Base-by-base conservation (phyloP, 2,888 invertebrate genomes). In the Plusia festucae region DNA sequence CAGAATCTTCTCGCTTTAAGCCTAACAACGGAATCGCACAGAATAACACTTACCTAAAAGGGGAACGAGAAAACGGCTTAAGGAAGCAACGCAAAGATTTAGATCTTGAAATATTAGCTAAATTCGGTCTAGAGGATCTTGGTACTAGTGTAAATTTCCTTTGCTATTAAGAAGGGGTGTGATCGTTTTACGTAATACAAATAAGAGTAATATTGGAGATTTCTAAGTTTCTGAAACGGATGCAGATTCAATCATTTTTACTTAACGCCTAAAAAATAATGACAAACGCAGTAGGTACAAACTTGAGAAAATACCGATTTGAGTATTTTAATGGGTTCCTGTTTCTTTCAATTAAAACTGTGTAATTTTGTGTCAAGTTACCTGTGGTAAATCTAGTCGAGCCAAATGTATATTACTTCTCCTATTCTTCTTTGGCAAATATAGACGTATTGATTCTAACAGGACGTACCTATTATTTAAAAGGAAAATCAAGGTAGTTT, bases 101-200 rank as follows among this genome's bases (percentile, higher is more conserved):
- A 58, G 81, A 81, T 81, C 78, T 76, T 81, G 81, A 81, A 75
- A 73, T 79, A 81, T 81, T 75, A 63, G 74, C 56, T 57, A 68
- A 78, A 80, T 74, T 81, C 59, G 63, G 64, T 75, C 62, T 53
- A 61, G 67, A 56, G 63, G 72, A 65, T 68, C 69, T 62, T 27
- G 62, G 52, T 44, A 30, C 32, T 65, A 58, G 73, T 65, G 78
- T n/a, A 60, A 73, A 80, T 74, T 75, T 81, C 70, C 78, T 72
- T 20, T 18, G 32, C 64, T 60, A 62, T 69, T 68, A 63, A 54
- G n/a, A 34, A 22, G 3, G 46, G 18, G 46, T 49, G 46, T 49
- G 46, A 49, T 49, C 46, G 46, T 49, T 20, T 49, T 49, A 49
- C 46, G 46, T 18, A 49, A 49, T 49, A 49, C 20, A 20, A 49